Base-by-base conservation (phyloP, 1,140 invertebrate species). In the Danaus plexippus region DNA sequence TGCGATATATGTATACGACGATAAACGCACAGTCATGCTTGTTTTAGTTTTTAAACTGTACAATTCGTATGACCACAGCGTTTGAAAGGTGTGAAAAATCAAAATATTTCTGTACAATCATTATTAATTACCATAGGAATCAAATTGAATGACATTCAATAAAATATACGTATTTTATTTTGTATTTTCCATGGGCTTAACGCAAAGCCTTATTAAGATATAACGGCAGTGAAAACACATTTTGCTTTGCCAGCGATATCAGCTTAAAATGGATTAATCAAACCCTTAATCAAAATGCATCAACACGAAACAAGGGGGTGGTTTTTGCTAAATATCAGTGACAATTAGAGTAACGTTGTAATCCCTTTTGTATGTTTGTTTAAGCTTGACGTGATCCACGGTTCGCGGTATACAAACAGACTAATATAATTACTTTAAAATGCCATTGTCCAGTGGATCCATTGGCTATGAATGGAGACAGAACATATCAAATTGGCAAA, bases 261-360 rank as follows among this genome's bases (percentile, higher is more conserved):
- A 32, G 63, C 63, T 52, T 54, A 46, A 40, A 52, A 62, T 48
- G 67, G 63, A 64, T 69, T 73, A 69, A 59, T 50, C 18, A 62
- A 63, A 59, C 63, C 66, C 66, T 68, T 69, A 69, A 79, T 73
- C 73, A 71, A 59, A 57, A 79, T 79, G 72, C 74, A 77, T 65
- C 74, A 67, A 60, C 75, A 77, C 68, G 72, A 54, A 68, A 62
- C 66, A 63, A 67, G 73, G 74, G 69, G 66, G 55, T 53, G 59
- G 61, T 70, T 71, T 72, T 68, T 61, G 66, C 49, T 60, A 71
- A 75, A 77, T 73, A 77, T 65, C 63, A 63, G 66, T 66, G 67
- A 74, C 75, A 78, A 74, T 78, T 80, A 78, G 63, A 67, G 52
- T 66, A 75, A 74, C 64, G 69, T 67, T 70, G 73, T 78, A 80